A percentile compares a stretch with the other conserved stretches of the same genome.
Conservation (phyloP, 2,797 vertebrate genomes). For the Anas flavirostris region DNA sequence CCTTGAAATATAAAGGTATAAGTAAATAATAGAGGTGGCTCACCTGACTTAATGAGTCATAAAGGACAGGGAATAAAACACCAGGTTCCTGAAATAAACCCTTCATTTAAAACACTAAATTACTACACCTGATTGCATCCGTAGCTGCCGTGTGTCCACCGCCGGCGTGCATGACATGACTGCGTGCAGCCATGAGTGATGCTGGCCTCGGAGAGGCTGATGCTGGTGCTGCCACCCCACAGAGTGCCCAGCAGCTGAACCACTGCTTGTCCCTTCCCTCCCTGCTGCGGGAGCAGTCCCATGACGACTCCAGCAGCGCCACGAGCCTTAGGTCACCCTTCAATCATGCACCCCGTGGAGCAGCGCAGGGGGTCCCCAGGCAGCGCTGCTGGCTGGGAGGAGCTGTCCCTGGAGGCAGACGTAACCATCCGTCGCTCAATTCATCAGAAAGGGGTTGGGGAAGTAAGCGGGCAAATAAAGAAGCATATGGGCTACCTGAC, state of each 20-base stretch:
- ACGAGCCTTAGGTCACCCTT: not conserved
- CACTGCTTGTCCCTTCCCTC: not conserved
- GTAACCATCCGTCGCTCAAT: not conserved
- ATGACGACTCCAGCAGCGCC: rapidly evolving
- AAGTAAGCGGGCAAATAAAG: conserved; percentile 19
- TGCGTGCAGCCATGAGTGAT: not conserved
- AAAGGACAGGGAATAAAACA: conserved; percentile 34
- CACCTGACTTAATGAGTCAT: conserved; percentile 49
- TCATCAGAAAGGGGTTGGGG: not conserved
- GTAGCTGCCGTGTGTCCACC: rapidly evolving
- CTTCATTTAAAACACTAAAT: not conserved
- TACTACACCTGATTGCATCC: not conserved
- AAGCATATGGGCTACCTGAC: conserved; percentile 39
- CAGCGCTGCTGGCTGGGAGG: not conserved
- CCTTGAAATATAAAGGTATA: conserved; percentile 5
- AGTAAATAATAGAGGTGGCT: conserved; percentile 41
- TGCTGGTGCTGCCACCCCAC: not conserved
- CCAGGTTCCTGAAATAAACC: not conserved
- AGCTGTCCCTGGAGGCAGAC: not conserved
- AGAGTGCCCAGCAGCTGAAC: not conserved
- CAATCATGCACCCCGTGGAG: not conserved
- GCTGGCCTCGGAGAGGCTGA: not conserved
- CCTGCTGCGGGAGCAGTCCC: not conserved
- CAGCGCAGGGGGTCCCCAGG: not conserved
- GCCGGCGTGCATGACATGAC: rapidly evolving